phyloP scores from a whole-genome alignment of 2,888 invertebrate species.

The Cremastinae sp. region DNA sequence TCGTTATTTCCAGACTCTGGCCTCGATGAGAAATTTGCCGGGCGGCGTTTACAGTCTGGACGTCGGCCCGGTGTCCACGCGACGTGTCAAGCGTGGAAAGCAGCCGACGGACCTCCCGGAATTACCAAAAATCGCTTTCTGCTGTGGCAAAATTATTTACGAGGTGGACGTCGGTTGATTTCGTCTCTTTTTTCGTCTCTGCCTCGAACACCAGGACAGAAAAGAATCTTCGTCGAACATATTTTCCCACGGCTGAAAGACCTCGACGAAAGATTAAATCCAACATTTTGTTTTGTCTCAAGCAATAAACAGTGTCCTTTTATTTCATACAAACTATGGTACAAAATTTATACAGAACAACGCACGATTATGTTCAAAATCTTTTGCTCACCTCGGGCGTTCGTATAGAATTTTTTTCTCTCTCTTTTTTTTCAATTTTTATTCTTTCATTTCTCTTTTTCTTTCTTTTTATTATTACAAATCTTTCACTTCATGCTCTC shows the following conservation, averaged over 20 bases:
- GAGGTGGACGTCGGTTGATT: conserved; percentile 82
- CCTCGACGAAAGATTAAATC: background rate
- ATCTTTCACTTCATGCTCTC: conserved; percentile 17
- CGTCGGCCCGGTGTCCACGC: conserved; percentile 80
- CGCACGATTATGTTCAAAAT: conserved; percentile 71
- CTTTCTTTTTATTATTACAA: conserved; percentile 40
- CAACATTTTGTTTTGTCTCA: conserved; percentile 68
- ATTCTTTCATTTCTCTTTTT: conserved; percentile 47
- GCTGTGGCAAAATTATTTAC: conserved; percentile 82
- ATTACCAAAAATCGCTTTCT: conserved; percentile 83
- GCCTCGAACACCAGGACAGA: no score
- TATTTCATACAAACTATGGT: conserved; percentile 84
- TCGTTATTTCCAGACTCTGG: conserved; percentile 81
- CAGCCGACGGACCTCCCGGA: conserved; percentile 70
- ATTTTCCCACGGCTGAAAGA: background rate
- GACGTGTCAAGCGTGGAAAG: conserved; percentile 57
- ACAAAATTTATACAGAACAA: conserved; percentile 83
- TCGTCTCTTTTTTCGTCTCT: background rate
- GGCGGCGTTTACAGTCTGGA: conserved; percentile 83
- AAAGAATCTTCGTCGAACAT: background rate
- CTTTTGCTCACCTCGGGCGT: conserved; percentile 52
- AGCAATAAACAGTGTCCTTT: conserved; percentile 82
- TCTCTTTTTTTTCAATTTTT: conserved; percentile 76
- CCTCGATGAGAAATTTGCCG: conserved; percentile 82
- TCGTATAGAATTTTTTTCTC: conserved; percentile 59